Conservation (phyloP, 2,797 vertebrate species). For the Ctenopoma kingsleyae region DNA sequence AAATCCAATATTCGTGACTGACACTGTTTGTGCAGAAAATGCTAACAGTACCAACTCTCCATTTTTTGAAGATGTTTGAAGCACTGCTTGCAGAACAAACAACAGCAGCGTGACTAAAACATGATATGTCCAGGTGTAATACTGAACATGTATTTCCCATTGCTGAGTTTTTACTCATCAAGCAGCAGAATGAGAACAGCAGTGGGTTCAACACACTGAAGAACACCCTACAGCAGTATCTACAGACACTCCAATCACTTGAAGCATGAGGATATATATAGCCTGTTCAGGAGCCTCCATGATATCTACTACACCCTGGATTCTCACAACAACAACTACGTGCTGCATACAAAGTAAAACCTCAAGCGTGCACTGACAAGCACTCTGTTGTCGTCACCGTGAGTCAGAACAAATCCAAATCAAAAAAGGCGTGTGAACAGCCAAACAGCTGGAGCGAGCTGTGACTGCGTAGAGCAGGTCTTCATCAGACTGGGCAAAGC, state of each 20-base stretch:
- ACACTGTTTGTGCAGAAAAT: not conserved
- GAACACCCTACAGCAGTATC: conserved; percentile 58
- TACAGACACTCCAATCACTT: conserved; percentile 61
- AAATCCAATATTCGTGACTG: conserved; percentile 1
- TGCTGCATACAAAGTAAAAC: conserved; percentile 19
- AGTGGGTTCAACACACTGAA: conserved; percentile 35
- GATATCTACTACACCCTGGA: conserved; percentile 32
- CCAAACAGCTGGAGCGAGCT: conserved; percentile 57
- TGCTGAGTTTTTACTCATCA: conserved; percentile 41
- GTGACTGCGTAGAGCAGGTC: not conserved
- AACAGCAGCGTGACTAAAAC: conserved; percentile 20
- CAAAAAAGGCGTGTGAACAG: conserved; percentile 34
- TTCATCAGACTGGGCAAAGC: conserved; percentile 33
- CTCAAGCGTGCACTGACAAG: conserved; percentile 49
- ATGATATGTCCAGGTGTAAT: conserved; percentile 8
- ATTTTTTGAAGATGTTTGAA: conserved; percentile 13
- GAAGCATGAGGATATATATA: conserved; percentile 69
- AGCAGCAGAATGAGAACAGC: conserved; percentile 8
- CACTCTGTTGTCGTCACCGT: conserved; percentile 31
- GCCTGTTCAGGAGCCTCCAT: conserved; percentile 33
- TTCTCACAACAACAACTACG: conserved; percentile 6
- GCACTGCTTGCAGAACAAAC: conserved; percentile 3
- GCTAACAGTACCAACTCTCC: not conserved
- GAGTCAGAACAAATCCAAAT: conserved; percentile 54
- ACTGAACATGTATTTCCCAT: not conserved